Conservation (phyloP, 1,140 invertebrate species). For the Heterodera carotae region DNA sequence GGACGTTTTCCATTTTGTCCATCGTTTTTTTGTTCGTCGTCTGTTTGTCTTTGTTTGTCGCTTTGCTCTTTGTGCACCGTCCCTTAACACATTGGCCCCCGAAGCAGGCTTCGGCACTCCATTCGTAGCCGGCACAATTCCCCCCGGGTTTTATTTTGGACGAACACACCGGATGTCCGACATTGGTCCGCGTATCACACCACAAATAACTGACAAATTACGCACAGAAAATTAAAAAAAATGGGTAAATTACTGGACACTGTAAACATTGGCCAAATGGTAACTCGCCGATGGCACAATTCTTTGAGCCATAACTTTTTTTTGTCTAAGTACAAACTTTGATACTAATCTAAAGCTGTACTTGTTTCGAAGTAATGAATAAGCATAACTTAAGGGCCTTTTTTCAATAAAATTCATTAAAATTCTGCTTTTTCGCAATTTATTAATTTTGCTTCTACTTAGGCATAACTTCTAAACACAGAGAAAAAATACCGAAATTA, state of each 20-base stretch:
- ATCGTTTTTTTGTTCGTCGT: neutral
- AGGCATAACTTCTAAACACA: too few species aligned
- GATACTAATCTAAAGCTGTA: too few species aligned
- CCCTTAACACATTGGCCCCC: slow-evolving; percentile 41
- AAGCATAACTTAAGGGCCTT: too few species aligned
- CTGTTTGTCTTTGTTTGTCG: neutral
- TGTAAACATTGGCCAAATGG: too few species aligned
- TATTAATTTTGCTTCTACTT: too few species aligned
- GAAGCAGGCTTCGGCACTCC: slow-evolving; percentile 48
- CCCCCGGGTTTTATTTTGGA: slow-evolving; percentile 58
- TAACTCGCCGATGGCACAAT: too few species aligned
- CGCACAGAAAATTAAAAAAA: neutral
- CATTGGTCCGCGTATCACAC: slow-evolving; percentile 54
- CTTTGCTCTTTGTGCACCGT: slow-evolving; percentile 15
- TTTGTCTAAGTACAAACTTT: too few species aligned
- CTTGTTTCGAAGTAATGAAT: too few species aligned
- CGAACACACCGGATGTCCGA: slow-evolving; percentile 52
- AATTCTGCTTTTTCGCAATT: too few species aligned
- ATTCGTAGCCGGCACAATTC: slow-evolving; percentile 60
- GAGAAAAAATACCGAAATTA: too few species aligned
- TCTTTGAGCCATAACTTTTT: too few species aligned
- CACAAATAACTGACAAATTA: slow-evolving; percentile 56
- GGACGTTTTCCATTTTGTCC: neutral
- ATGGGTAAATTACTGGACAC: neutral
- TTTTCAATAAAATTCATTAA: too few species aligned